A percentile compares a stretch with the other conserved stretches of the same genome.
phyloP scores from a whole-genome alignment of 2,888 invertebrate species.

The Lithophane socia region DNA sequence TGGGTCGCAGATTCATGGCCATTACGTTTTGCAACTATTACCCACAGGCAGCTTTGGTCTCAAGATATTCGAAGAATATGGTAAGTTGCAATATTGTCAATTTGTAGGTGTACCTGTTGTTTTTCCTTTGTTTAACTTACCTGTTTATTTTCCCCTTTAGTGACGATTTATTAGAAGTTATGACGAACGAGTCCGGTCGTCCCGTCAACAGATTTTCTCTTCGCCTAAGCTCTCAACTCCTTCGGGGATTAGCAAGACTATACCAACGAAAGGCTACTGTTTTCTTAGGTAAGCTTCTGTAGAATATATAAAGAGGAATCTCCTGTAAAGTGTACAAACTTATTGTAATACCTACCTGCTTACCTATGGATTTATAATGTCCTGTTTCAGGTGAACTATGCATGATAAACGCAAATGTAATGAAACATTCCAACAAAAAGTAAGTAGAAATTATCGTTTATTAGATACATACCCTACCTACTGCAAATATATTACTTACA shows the following conservation, averaged over 20 bases:
- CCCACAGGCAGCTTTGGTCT: slow-evolving; percentile 82
- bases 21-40: slow-evolving; percentile 81
- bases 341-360: not conserved
- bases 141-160: slow-evolving; percentile 66
- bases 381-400: slow-evolving; percentile 81
- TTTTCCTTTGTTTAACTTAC: not conserved
- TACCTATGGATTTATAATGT: not conserved
- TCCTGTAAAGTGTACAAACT: slow-evolving; percentile 4
- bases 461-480: not conserved
- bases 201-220: slow-evolving; percentile 83
- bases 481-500: not conserved
- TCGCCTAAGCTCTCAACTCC: slow-evolving; percentile 84
- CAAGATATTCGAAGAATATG: slow-evolving; percentile 84
- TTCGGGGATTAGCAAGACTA: slow-evolving; percentile 82
- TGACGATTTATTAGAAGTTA: slow-evolving; percentile 81
- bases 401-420: slow-evolving; percentile 83
- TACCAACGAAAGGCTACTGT: slow-evolving; percentile 82
- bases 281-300: slow-evolving; percentile 75
- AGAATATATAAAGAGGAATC: not conserved
- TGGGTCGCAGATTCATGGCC: slow-evolving; percentile 89
- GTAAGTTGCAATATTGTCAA: slow-evolving; percentile 65
- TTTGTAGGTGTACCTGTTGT: not conserved
- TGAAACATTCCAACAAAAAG: slow-evolving; percentile 81
- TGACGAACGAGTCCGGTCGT: slow-evolving; percentile 83
- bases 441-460: slow-evolving; percentile 69